phyloP scores from a whole-genome alignment of 2,888 invertebrate genomes.

The Cotesia congregata region DNA sequence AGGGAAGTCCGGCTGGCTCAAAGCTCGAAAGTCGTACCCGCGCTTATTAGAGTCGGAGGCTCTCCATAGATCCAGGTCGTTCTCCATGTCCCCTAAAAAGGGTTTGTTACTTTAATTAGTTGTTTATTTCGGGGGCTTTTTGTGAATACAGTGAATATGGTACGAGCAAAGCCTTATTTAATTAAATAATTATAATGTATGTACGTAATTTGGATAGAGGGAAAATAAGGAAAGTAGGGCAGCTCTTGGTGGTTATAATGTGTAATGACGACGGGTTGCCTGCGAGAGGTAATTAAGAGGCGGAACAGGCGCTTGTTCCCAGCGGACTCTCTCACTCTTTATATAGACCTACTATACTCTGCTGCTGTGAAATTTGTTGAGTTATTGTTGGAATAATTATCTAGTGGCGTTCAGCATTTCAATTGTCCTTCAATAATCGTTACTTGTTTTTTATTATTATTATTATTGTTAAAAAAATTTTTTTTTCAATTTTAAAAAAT shows the following conservation, averaged over 20 bases:
- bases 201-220: constrained; percentile 8
- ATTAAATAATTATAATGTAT: constrained; percentile 1
- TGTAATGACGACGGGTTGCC: constrained; percentile 35
- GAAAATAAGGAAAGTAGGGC: constrained; percentile 15
- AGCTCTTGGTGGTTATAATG: constrained; percentile 10
- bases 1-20: constrained; percentile 17
- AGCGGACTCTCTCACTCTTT: constrained; percentile 10
- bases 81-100: constrained; percentile 50
- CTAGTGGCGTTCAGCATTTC: constrained; percentile 18
- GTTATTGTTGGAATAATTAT: constrained; percentile 39
- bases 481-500: too few relatives aligned
- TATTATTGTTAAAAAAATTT: too few relatives aligned
- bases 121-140: background rate
- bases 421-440: background rate
- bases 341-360: constrained; percentile 3
- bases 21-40: constrained; percentile 35
- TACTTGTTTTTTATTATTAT: background rate
- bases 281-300: constrained; percentile 33
- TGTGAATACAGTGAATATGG: constrained; percentile 2
- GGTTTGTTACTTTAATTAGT: too few relatives aligned
- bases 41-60: constrained; percentile 52
- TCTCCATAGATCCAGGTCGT: constrained; percentile 41
- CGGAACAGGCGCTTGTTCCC: constrained; percentile 23
- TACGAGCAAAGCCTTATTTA: background rate
- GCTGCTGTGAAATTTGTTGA: constrained; percentile 32